Base-by-base conservation (phyloP, 2,888 invertebrate genomes). In the Cryptocephalus primarius region DNA sequence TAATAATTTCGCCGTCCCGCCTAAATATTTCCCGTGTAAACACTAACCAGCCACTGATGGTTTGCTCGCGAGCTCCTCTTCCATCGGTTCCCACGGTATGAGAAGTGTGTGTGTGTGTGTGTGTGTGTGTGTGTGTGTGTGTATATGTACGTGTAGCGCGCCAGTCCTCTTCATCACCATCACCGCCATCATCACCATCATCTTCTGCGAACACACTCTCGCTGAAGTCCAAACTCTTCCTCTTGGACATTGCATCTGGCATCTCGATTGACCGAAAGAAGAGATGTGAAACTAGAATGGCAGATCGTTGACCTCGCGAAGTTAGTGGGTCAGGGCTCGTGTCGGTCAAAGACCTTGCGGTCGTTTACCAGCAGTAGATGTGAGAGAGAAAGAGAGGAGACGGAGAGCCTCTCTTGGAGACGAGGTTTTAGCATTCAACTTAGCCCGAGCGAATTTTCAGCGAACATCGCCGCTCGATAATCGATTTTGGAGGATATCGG, bases 271-370 rank as follows among this genome's bases (percentile, higher is more conserved):
- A 53, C 51, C 51, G 49, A 53, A 53, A 51, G 42, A 39, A 46
- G 51, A 51, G 45, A 44, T 51, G 54, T 52, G 48, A 68, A 69
- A 69, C 67, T 69, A 68, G 69, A 69, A 69, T 69, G 67, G 67
- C 68, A 65, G 68, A 67, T 66, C 67, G 62, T 67, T 63, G 66
- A 68, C 68, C 69, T 69, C 68, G 68, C 68, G 62, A 68, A 69
- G 69, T 69, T 68, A 69, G 67, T 69, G 55, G 68, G 69, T 69
- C 69, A 69, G 68, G 68, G 68, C 68, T 68, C 56, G 61, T 60
- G 61, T 61, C 66, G 68, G 68, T 67, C 67, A 64, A 61, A 62
- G 66, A 69, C 65, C 67, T 61, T 51, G 52, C 66, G 68, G 68
- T 69, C 68, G 62, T 68, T 67, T 66, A 66, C 68, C 67, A 53